Evolutionary conservation across 2,888 invertebrate species (phyloP).

Genomic region (Scelioninae gen. 2): DNA sequence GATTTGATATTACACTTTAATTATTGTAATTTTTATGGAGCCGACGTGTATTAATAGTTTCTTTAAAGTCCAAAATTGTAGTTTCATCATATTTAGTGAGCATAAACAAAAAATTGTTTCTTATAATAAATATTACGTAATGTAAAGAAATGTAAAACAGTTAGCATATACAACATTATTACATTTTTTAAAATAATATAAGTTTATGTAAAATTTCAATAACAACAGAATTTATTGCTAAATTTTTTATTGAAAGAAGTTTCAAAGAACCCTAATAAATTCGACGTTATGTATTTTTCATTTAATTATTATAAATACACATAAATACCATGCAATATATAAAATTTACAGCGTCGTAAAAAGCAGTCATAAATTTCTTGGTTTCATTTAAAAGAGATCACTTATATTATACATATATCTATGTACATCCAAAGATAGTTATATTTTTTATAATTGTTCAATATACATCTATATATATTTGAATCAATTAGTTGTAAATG

Average conservation of each 20-base stretch:
- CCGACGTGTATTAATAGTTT: no score
- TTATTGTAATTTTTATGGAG: no score
- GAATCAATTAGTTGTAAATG: slow-evolving; percentile 22
- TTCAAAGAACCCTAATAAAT: slow-evolving; percentile 22
- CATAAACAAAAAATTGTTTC: no score
- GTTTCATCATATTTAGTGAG: no score
- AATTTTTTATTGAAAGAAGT: slow-evolving; percentile 36
- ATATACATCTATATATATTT: slow-evolving; percentile 32
- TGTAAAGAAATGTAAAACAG: no score
- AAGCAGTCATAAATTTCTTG: slow-evolving; percentile 40
- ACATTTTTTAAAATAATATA: no score
- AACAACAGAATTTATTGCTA: slow-evolving; percentile 18
- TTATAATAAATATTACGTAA: no score
- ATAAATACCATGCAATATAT: slow-evolving; percentile 41
- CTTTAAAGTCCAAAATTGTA: no score
- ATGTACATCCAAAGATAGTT: slow-evolving; percentile 43
- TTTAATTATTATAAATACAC: slow-evolving; percentile 29
- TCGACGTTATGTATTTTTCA: neutral
- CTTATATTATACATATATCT: slow-evolving; percentile 32
- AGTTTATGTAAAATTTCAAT: slow-evolving; percentile 1
- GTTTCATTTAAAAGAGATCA: slow-evolving; percentile 44
- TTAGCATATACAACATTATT: no score
- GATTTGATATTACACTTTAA: no score
- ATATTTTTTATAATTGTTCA: slow-evolving; percentile 15
- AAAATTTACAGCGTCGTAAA: slow-evolving; percentile 40